Evolutionary conservation across 2,888 invertebrate species (phyloP), one percentile per base, ranked within the genome.

Genomic region (Polyploca ridens): DNA sequence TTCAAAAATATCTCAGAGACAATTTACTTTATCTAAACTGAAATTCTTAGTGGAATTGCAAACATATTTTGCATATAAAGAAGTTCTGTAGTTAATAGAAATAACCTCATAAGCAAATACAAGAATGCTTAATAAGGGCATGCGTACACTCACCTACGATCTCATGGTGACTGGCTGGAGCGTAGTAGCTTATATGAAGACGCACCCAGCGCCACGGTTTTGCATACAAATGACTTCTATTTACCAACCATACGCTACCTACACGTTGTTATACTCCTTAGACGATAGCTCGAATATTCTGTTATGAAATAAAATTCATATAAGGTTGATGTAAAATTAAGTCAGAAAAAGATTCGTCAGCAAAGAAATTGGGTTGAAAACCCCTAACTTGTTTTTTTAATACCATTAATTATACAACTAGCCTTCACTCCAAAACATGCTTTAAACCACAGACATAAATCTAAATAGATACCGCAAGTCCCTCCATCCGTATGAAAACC

Each of bases 131-230:
- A 49, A 49, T 49, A 49, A 49, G 16, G 46, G 46, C 46, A 49
- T 49, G 54, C 54, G 54, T 54, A 16, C 54, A 54, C 54, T 54
- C 54, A 54, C 54, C 54, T 54, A 54, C 1, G 19, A 54, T 46
- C 46, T 46, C 46, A 6, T 5, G n/a, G 41, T 41, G 41, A 13
- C 41, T 41, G 41, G 41, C 13, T 41, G 41, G 41, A 3, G 10
- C 14, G 44, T 16, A 49, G 14, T 46, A 7, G 44, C 46, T 16
- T 3, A n/a, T 6, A 54, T 54, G 19, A 19, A 54, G 54, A 54
- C 8, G 54, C 49, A 10, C 49, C n/a, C n/a, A 8, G 49, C 49
- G 4, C 46, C 10, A 6, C n/a, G 10, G 54, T 19, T 10, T n/a
- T 54, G 54, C 54, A 54, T 54, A 19, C 54, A 54, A 54, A 54